These are phyloP conservation scores for Coremacera marginata DNA, from an alignment of 2,888 invertebrate species.

Conservation along the genomic window DNA sequence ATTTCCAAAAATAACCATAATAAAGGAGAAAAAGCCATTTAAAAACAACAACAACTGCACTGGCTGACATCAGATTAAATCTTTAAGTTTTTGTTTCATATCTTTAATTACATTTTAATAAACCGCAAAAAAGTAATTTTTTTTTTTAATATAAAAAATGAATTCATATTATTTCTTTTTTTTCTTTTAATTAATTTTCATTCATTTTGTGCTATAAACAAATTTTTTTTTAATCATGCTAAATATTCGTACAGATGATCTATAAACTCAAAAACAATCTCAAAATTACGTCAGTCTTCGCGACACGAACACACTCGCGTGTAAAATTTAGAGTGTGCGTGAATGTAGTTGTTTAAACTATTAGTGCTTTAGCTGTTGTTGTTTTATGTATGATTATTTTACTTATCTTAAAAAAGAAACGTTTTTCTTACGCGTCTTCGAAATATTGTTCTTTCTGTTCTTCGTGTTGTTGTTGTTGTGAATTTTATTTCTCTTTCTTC, in stretches of 20 bases:
- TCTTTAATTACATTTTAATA: too few species aligned
- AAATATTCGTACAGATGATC: not conserved
- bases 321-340: not conserved
- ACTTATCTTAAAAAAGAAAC: slow-evolving; percentile 16
- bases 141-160: too few species aligned
- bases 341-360: not conserved
- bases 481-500: not conserved
- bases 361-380: not conserved
- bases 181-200: not conserved
- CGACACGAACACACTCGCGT: not conserved
- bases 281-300: not conserved
- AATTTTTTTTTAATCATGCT: not conserved
- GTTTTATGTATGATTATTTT: not conserved
- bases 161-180: not conserved
- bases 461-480: not conserved
- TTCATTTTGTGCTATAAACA: not conserved
- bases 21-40: too few species aligned
- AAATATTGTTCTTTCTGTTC: not conserved
- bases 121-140: too few species aligned
- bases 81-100: too few species aligned
- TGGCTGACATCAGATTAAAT: too few species aligned
- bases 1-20: not conserved
- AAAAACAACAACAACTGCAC: too few species aligned
- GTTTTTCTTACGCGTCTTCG: not conserved
- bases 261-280: not conserved